These are phyloP conservation scores for Triplophysa tibetana DNA, from an alignment of 2,113 vertebrate species.

Conservation along the genomic window DNA sequence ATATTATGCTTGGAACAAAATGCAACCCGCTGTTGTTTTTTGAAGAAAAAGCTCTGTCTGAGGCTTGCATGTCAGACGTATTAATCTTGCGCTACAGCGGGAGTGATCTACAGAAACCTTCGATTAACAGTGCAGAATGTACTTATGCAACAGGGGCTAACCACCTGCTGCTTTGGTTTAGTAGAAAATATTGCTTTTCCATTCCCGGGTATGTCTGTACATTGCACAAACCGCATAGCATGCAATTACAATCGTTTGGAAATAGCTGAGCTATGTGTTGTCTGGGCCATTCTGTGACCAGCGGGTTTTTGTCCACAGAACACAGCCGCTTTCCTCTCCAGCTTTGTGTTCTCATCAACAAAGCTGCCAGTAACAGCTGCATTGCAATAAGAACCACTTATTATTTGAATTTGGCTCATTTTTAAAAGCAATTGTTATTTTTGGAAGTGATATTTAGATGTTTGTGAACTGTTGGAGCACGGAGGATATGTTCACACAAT, in stretches of 20 bases:
- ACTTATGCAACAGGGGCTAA: background rate
- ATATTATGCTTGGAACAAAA: conserved; percentile 38
- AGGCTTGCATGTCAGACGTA: background rate
- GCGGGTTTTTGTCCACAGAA: conserved; percentile 58
- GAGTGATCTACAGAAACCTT: conserved; percentile 23
- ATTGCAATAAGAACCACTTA: conserved; percentile 58
- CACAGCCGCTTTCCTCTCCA: conserved; percentile 43
- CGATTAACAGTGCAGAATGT: conserved; percentile 5
- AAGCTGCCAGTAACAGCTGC: conserved; percentile 14
- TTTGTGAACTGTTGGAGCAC: background rate
- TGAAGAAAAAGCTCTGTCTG: background rate
- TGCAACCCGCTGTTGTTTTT: conserved; percentile 34
- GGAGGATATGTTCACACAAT: too few relatives aligned
- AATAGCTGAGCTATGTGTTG: conserved; percentile 62
- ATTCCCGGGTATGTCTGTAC: conserved; percentile 53
- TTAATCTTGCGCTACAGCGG: conserved; percentile 7
- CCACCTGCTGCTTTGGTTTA: conserved; percentile 56
- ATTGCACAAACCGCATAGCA: conserved; percentile 57
- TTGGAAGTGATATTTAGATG: conserved; percentile 6
- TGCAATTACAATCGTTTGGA: conserved; percentile 67
- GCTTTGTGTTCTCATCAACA: conserved; percentile 22
- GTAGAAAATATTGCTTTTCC: conserved; percentile 45
- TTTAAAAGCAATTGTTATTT: background rate
- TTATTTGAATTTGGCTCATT: conserved; percentile 57
- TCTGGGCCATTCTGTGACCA: conserved; percentile 60